phyloP scores from a whole-genome alignment of 2,888 invertebrate species.

The Plebejus anna region DNA sequence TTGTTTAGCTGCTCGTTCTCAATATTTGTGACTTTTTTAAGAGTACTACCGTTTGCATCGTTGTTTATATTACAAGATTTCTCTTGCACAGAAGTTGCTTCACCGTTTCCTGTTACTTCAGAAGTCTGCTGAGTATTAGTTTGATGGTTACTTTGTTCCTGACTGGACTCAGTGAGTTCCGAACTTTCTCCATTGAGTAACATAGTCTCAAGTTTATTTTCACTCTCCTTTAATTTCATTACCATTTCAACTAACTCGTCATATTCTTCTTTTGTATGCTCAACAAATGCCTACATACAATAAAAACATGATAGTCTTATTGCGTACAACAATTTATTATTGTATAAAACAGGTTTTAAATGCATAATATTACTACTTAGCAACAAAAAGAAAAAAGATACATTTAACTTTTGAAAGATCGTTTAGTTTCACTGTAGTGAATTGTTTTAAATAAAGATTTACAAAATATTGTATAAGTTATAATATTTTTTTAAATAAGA shows the following conservation, averaged over 20 bases:
- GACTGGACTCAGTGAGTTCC: slow-evolving; percentile 62
- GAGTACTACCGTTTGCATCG: slow-evolving; percentile 53
- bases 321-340: slow-evolving; percentile 1
- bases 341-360: background rate
- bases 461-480: too few relatives aligned
- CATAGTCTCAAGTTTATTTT: slow-evolving; percentile 81
- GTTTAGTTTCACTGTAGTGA: too few relatives aligned
- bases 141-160: slow-evolving; percentile 47
- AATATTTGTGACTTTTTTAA: slow-evolving; percentile 70
- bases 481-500: too few relatives aligned
- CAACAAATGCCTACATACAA: slow-evolving; percentile 70
- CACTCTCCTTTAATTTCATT: slow-evolving; percentile 85
- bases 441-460: too few relatives aligned
- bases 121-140: slow-evolving; percentile 38
- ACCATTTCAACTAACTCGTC: slow-evolving; percentile 84
- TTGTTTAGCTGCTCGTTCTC: slow-evolving; percentile 73
- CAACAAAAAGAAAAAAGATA: background rate
- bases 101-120: slow-evolving; percentile 40
- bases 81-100: slow-evolving; percentile 43
- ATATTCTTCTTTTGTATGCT: slow-evolving; percentile 76
- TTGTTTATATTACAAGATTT: slow-evolving; percentile 48
- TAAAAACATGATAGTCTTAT: slow-evolving; percentile 32
- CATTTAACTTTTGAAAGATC: too few relatives aligned
- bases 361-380: background rate
- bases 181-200: slow-evolving; percentile 57